These are phyloP conservation scores for Lathronympha strigana DNA, from an alignment of 2,888 invertebrate species.

Conservation along the genomic window DNA sequence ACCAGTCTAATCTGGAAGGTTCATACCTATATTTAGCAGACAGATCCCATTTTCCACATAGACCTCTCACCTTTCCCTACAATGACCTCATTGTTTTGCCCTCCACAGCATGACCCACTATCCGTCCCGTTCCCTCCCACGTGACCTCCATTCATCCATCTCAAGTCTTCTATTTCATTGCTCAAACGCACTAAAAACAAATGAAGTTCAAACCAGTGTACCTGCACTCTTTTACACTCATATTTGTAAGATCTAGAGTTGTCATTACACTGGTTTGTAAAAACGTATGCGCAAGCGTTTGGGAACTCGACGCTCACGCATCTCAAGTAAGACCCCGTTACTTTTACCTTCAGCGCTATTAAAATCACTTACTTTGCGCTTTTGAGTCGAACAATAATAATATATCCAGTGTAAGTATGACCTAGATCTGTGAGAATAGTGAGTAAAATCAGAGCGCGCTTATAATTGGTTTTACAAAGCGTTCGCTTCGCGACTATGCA, in stretches of 20 bases:
- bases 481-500: background rate
- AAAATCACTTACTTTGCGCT: background rate
- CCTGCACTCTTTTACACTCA: background rate
- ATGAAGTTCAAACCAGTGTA: background rate
- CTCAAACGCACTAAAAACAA: background rate
- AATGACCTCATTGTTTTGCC: conserved; percentile 55
- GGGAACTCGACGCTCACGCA: conserved; percentile 61
- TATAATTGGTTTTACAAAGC: background rate
- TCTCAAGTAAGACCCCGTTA: conserved; percentile 83
- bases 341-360: conserved; percentile 70
- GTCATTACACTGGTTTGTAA: background rate
- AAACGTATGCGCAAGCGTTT: background rate
- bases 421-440: background rate
- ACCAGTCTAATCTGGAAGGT: too few relatives aligned
- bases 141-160: conserved; percentile 63
- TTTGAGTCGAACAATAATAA: background rate
- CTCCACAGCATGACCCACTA: conserved; percentile 62
- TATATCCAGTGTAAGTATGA: background rate
- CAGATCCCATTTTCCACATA: conserved; percentile 15
- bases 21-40: background rate
- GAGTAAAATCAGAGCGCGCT: background rate
- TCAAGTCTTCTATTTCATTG: conserved; percentile 49
- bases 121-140: conserved; percentile 59
- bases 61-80: conserved; percentile 40
- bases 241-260: background rate